Base-by-base conservation (phyloP, 2,797 vertebrate species). In the Aeoliscus strigatus region DNA sequence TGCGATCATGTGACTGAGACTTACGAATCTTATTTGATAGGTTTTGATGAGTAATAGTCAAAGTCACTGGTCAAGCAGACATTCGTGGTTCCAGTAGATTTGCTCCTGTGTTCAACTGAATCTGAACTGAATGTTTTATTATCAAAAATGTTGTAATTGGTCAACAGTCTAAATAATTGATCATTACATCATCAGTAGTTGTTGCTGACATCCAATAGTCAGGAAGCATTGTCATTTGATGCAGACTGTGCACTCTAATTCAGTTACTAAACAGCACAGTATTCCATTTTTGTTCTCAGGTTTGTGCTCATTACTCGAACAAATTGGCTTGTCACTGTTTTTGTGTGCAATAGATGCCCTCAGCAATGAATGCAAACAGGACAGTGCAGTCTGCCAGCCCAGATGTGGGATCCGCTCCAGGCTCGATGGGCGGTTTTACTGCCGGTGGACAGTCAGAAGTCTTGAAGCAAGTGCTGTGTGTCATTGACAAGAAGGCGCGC, bases 401-500 rank as follows among this genome's bases (percentile, higher is more conserved):
- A 80, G 90, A 80, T 64, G 78, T 82, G 83, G 89, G 87, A 60
- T 88, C 91, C 77, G 90, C 83, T 87, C 86, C 87, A 64, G 83
- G 82, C 57, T 80, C 68, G 60, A 34, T 80, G 79, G 81, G 78
- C 66, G 80, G 60, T 67, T 69, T 75, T 59, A 41, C 66, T 57
- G 53, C 75, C 9, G 47, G 69, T 46, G 83, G 75, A 46, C 88
- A 86, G 74, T 93, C 93, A 2, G 94, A 98, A 77, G 92, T 94
- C 42, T 85, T 96, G 88, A 96, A 96, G 82, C 95, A 98, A 84
- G 93, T 97, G 54, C 79, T 98, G 53, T 86, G 86, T 32, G 89
- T 97, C 56, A 91, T 98, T 25, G 95, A 98, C 64, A 98, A 97
- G 87, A 98, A 97, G 73, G 90, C 91, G 31, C 90, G 95, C 51